A percentile compares a stretch with the other conserved stretches of the same genome.
These are phyloP conservation scores for Apus apus DNA, from an alignment of 2,113 vertebrate genomes.

Conservation along the genomic window DNA sequence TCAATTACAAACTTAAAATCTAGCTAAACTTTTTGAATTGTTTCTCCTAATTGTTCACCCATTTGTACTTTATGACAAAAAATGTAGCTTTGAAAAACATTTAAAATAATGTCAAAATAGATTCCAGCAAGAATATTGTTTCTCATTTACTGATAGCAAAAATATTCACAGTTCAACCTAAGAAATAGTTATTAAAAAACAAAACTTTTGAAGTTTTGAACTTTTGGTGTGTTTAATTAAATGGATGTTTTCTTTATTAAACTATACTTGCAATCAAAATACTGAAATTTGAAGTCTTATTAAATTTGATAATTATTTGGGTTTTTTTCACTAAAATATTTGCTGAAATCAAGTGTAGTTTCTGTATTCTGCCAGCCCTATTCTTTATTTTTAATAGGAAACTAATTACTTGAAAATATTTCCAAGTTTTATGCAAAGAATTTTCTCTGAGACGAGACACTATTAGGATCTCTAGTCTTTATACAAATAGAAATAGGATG, in stretches of 20 bases:
- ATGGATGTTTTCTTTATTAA: neutral
- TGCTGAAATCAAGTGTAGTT: neutral
- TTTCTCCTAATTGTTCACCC: neutral
- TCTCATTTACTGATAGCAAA: neutral
- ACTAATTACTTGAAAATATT: neutral
- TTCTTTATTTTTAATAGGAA: neutral
- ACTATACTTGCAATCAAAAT: neutral
- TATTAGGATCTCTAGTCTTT: neutral
- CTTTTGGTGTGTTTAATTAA: neutral
- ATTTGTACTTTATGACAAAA: neutral
- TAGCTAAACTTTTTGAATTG: neutral
- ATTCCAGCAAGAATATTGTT: neutral
- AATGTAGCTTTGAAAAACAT: neutral
- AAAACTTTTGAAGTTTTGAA: neutral
- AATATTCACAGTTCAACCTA: neutral
- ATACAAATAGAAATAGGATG: neutral
- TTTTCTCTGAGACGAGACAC: neutral
- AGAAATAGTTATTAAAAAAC: neutral
- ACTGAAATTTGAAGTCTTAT: neutral
- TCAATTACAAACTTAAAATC: neutral
- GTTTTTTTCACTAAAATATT: neutral
- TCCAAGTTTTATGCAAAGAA: neutral
- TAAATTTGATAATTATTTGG: neutral
- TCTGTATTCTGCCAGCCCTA: neutral
- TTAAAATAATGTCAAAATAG: neutral